Conservation (phyloP, 37 sponge, comb jelly and placozoan genomes). For the Agelas oroides region DNA sequence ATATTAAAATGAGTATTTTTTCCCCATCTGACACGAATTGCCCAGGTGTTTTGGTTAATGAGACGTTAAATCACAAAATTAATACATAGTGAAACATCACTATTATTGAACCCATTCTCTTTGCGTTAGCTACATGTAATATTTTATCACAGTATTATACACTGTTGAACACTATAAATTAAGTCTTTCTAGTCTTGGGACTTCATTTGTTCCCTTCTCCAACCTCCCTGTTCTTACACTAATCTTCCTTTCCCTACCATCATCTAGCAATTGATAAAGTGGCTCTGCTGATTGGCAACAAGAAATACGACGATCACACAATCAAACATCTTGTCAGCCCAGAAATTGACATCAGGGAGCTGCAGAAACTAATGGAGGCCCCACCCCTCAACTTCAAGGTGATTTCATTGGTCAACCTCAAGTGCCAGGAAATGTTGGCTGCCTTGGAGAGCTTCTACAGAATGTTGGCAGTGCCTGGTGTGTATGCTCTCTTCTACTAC, state of each 20-base stretch:
- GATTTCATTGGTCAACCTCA: slow-evolving; percentile 52
- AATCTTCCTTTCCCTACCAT: neutral
- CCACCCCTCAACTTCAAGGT: slow-evolving; percentile 44
- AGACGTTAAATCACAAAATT: too few relatives aligned
- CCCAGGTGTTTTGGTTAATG: too few relatives aligned
- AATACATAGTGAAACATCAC: too few relatives aligned
- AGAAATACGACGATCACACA: slow-evolving; percentile 18
- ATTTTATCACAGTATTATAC: too few relatives aligned
- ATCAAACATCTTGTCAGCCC: slow-evolving; percentile 4
- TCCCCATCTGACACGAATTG: too few relatives aligned
- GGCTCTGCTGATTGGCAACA: slow-evolving; percentile 71
- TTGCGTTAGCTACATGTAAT: too few relatives aligned
- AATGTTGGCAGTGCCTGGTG: slow-evolving; percentile 30
- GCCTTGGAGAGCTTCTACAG: slow-evolving; percentile 28
- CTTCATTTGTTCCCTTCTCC: neutral
- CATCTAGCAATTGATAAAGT: slow-evolving; percentile 55
- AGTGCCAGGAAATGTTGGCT: slow-evolving; percentile 20
- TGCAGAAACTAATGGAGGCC: neutral
- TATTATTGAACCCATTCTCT: too few relatives aligned
- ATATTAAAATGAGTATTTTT: too few relatives aligned
- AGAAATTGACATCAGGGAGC: slow-evolving; percentile 31
- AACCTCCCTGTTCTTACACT: neutral
- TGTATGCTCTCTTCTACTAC: slow-evolving; percentile 72
- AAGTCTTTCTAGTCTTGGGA: too few relatives aligned
- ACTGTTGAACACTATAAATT: too few relatives aligned